These are phyloP conservation scores for Tetranychus truncatus DNA, from an alignment of 2,888 invertebrate genomes.

Conservation along the genomic window DNA sequence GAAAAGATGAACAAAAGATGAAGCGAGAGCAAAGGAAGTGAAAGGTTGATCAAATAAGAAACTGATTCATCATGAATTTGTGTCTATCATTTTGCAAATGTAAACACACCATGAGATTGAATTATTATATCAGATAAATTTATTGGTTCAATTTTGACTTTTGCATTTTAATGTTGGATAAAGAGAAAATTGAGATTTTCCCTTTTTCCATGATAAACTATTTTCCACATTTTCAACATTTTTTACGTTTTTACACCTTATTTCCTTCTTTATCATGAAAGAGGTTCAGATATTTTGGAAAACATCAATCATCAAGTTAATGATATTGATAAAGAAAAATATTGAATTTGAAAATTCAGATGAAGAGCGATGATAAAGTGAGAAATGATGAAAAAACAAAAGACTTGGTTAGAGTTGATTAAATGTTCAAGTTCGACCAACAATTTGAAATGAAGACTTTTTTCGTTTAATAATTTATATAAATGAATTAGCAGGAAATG, in stretches of 20 bases:
- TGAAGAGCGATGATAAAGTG: background rate
- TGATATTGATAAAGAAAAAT: background rate
- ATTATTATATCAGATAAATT: background rate
- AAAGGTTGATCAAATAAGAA: background rate
- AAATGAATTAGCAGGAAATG: too few species aligned
- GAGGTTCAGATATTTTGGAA: background rate
- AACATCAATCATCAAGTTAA: background rate
- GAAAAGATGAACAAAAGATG: background rate
- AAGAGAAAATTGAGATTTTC: slow-evolving; percentile 4
- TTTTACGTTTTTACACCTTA: too few species aligned
- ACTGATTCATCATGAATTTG: background rate
- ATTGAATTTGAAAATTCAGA: background rate
- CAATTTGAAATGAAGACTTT: too few species aligned
- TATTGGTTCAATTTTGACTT: background rate
- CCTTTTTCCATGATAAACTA: background rate
- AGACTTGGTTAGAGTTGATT: too few species aligned
- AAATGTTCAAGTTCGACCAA: too few species aligned
- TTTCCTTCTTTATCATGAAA: too few species aligned
- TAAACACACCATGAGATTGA: background rate
- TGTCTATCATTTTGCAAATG: background rate
- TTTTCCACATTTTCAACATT: too few species aligned
- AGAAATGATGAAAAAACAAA: background rate
- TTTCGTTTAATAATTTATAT: too few species aligned
- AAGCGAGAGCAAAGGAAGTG: background rate
- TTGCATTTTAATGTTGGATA: background rate